A percentile compares a stretch with the other conserved stretches of the same genome.
Conservation (phyloP, 2,797 vertebrate species). For the Lutjanus argentimaculatus region DNA sequence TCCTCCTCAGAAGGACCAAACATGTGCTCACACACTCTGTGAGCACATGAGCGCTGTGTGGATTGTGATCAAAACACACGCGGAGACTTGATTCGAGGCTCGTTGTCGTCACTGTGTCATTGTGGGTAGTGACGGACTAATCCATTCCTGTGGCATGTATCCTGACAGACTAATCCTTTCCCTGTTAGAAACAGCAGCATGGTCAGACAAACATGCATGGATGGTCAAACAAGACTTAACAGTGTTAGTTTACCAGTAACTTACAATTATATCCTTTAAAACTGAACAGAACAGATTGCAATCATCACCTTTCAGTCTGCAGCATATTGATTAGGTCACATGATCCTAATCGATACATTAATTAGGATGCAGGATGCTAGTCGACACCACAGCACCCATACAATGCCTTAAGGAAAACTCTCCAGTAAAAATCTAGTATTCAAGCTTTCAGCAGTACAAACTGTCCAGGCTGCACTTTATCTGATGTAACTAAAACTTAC, state of each 20-base stretch:
- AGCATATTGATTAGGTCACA: background rate
- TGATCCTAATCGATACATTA: constrained; percentile 9
- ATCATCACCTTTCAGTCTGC: background rate
- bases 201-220: constrained; percentile 55
- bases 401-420: constrained; percentile 70
- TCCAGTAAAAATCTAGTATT: constrained; percentile 60
- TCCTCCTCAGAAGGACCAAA: constrained; percentile 25
- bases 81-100: background rate
- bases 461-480: constrained; percentile 60
- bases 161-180: constrained; percentile 52
- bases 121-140: constrained; percentile 30
- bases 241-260: constrained; percentile 61
- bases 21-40: background rate
- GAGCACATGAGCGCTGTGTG: background rate
- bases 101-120: constrained; percentile 30
- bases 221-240: constrained; percentile 37
- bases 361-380: constrained; percentile 24
- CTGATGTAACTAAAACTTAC: constrained; percentile 24
- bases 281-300: background rate
- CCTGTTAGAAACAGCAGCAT: constrained; percentile 47
- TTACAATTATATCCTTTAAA: background rate
- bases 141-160: constrained; percentile 49
- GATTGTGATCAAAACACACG: background rate
- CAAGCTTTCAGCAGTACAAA: constrained; percentile 50
- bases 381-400: constrained; percentile 35